These are phyloP conservation scores for Thecocarcelia acutangulata DNA, from an alignment of 2,888 invertebrate genomes.

Conservation along the genomic window DNA sequence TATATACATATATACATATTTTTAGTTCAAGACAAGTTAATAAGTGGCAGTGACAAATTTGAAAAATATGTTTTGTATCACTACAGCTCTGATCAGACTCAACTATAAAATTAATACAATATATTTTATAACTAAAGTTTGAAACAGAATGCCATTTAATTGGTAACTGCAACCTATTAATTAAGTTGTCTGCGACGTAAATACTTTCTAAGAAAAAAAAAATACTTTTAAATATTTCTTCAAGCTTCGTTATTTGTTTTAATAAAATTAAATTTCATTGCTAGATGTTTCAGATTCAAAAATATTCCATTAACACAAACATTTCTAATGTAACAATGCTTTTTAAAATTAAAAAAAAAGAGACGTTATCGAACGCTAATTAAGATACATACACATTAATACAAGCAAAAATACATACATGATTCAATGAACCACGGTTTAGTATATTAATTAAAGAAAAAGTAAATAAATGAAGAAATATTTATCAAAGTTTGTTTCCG, in stretches of 20 bases:
- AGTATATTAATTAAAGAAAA: slow-evolving; percentile 39
- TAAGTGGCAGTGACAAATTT: too few species aligned
- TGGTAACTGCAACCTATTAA: too few species aligned
- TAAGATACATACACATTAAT: slow-evolving; percentile 42
- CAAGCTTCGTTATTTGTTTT: not conserved
- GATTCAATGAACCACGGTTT: slow-evolving; percentile 39
- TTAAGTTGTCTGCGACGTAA: too few species aligned
- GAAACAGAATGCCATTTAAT: too few species aligned
- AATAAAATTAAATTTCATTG: too few species aligned
- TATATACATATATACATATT: not conserved
- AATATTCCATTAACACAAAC: slow-evolving; percentile 1
- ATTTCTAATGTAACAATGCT: slow-evolving; percentile 36
- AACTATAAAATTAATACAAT: too few species aligned
- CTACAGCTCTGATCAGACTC: too few species aligned
- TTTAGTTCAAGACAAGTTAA: slow-evolving; percentile 1
- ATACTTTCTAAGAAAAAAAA: too few species aligned
- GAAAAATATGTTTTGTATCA: too few species aligned
- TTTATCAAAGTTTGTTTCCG: slow-evolving; percentile 33
- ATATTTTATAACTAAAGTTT: too few species aligned
- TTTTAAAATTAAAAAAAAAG: slow-evolving; percentile 26
- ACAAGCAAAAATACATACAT: slow-evolving; percentile 15
- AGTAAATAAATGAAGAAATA: slow-evolving; percentile 38
- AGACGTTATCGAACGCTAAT: slow-evolving; percentile 24
- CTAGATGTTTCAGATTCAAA: not conserved
- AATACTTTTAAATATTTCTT: not conserved